Base-by-base conservation (phyloP, 2,888 invertebrate genomes). In the Hymenopus coronatus region DNA sequence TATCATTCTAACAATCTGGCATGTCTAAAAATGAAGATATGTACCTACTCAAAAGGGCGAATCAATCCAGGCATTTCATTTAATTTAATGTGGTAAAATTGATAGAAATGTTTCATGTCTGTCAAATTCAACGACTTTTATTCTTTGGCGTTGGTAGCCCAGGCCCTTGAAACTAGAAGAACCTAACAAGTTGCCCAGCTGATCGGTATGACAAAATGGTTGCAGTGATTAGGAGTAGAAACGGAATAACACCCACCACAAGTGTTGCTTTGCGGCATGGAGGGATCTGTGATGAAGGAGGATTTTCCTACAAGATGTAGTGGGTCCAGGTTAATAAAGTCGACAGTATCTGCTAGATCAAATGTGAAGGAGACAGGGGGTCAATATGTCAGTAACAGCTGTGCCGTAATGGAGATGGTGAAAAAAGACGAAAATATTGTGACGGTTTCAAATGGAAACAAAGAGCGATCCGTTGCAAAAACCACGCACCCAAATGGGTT, bases 121-220 rank as follows among this genome's bases (percentile, higher is more conserved):
- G 15, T 15, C 15, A 54, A 15, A 15, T 20, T 20, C 54, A 70
- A 70, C 54, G 20, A 70, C 20, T 70, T 70, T 70, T 3, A 20
- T 70, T 70, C 20, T 70, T 70, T 15, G 54, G 25, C 15, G 54
- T 70, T 70, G 54, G 54, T 4, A 70, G 12, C 40, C 40, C 40
- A 40, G 40, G 0, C 9, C 12, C 40, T 70, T 8, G 25, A 70
- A 25, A 25, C 54, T 70, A 25, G 4, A 15, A 70, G 54, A 20
- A 1, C 54, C 84, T 88, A 88, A 84, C 87, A 88, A 89, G 89
- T 88, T 88, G 89, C 88, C 85, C 89, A 89, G 89, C 89, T 89
- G 89, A 89, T 89, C 88, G 89, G 86, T 30, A 89, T 89, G 89
- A 89, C 89, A 89, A 89, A 88, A 89, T 89, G 89, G 89, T 89